phyloP scores from a whole-genome alignment of 2,888 invertebrate species.

The Plagiodera versicolora region DNA sequence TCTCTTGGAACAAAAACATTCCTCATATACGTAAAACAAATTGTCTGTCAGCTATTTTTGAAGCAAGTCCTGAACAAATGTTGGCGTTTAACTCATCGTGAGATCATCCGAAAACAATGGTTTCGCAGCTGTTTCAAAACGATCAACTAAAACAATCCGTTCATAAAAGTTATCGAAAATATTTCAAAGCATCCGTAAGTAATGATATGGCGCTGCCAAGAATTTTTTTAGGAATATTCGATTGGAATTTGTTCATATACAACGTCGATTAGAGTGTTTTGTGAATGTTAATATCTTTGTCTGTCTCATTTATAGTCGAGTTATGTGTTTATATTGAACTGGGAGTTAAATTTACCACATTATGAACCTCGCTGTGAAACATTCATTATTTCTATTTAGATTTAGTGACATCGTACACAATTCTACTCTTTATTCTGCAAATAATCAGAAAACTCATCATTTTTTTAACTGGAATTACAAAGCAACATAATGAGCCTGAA shows the following conservation, averaged over 20 bases:
- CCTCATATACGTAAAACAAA: too few species aligned
- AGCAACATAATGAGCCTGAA: too few species aligned
- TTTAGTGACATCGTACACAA: neutral
- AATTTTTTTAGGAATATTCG: constrained; percentile 31
- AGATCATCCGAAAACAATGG: neutral
- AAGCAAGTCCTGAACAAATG: neutral
- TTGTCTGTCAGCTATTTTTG: neutral
- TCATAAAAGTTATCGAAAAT: neutral
- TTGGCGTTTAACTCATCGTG: neutral
- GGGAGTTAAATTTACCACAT: constrained; percentile 31
- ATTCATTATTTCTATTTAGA: neutral
- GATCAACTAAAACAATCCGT: neutral
- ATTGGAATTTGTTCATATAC: constrained; percentile 21
- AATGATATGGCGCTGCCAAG: constrained; percentile 27
- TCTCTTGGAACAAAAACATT: too few species aligned
- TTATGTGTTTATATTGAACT: constrained; percentile 37
- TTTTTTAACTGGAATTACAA: too few species aligned
- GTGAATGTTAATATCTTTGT: constrained; percentile 28
- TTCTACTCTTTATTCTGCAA: too few species aligned
- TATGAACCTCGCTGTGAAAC: constrained; percentile 22
- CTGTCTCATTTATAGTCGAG: constrained; percentile 32
- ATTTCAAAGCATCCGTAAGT: constrained; percentile 24
- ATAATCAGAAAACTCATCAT: too few species aligned
- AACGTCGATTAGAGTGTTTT: constrained; percentile 29
- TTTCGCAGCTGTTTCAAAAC: neutral